Conservation (phyloP, 2,797 vertebrate species). For the Phaenicophaeus curvirostris region DNA sequence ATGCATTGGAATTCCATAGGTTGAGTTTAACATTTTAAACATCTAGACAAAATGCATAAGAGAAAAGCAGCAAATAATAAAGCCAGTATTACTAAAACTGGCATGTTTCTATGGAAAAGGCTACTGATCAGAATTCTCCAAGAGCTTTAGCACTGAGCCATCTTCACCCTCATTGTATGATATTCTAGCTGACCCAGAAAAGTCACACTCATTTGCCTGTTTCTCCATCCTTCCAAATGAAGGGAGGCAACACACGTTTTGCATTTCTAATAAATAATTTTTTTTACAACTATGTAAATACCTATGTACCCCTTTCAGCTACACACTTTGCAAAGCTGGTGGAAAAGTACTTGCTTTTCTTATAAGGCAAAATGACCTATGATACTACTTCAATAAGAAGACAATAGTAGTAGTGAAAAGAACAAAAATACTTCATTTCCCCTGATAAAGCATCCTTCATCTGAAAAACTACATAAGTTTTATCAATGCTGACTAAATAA, state of each 20-base stretch:
- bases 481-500: conserved; percentile 1
- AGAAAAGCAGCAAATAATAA: neutral
- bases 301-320: neutral
- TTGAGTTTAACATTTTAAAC: neutral
- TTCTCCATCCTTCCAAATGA: neutral
- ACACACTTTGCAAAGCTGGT: neutral
- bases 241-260: neutral
- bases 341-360: neutral
- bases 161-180: neutral
- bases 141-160: neutral
- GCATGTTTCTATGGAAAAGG: neutral
- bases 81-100: neutral
- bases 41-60: neutral
- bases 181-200: neutral
- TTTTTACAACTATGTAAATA: neutral
- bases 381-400: neutral
- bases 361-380: neutral
- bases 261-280: neutral
- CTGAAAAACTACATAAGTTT: neutral
- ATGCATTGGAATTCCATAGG: neutral
- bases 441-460: neutral
- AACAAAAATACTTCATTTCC: neutral
- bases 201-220: neutral
- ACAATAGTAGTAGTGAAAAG: neutral
- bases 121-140: neutral